A percentile compares a stretch with the other conserved stretches of the same genome.
These are phyloP conservation scores for Physella acuta DNA, from an alignment of 1,140 invertebrate genomes.

Conservation along the genomic window DNA sequence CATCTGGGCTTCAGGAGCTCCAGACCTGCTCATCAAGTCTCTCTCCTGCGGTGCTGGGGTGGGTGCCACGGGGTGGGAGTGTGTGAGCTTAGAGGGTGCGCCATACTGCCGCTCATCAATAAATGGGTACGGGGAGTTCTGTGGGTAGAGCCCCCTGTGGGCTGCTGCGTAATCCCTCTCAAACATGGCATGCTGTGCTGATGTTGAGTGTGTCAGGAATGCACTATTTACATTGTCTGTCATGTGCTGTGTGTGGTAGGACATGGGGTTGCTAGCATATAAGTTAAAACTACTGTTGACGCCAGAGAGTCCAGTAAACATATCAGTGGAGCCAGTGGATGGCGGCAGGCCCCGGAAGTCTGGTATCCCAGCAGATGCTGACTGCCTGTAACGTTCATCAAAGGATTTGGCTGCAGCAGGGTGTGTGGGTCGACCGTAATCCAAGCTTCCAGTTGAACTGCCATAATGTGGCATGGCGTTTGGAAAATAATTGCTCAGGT, in stretches of 20 bases:
- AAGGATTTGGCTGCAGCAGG: conserved; percentile 47
- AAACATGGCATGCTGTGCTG: conserved; percentile 51
- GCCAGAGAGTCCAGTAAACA: conserved; percentile 45
- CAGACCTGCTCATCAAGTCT: conserved; percentile 45
- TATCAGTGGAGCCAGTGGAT: conserved; percentile 42
- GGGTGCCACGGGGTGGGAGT: conserved; percentile 35
- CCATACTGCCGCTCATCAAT: conserved; percentile 47
- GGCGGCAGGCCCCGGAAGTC: conserved; percentile 51
- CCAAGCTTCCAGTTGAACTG: conserved; percentile 40
- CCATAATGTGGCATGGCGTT: conserved; percentile 46
- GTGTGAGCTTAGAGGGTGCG: conserved; percentile 43
- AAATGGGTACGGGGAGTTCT: conserved; percentile 50
- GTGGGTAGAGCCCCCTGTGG: conserved; percentile 42
- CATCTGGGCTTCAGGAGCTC: conserved; percentile 39
- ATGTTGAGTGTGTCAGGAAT: conserved; percentile 46
- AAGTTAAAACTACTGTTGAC: conserved; percentile 52
- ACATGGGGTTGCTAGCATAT: conserved; percentile 45
- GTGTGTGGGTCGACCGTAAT: conserved; percentile 45
- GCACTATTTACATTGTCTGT: conserved; percentile 50
- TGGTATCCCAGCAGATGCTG: conserved; percentile 37
- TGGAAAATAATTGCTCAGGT: conserved; percentile 47
- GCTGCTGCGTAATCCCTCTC: conserved; percentile 45
- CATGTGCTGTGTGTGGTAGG: conserved; percentile 48
- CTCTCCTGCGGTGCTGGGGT: conserved; percentile 41
- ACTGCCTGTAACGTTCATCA: conserved; percentile 52